A percentile compares a stretch with the other conserved stretches of the same genome.
phyloP scores from a whole-genome alignment of 2,888 invertebrate species.

The Ctenicera cuprea region DNA sequence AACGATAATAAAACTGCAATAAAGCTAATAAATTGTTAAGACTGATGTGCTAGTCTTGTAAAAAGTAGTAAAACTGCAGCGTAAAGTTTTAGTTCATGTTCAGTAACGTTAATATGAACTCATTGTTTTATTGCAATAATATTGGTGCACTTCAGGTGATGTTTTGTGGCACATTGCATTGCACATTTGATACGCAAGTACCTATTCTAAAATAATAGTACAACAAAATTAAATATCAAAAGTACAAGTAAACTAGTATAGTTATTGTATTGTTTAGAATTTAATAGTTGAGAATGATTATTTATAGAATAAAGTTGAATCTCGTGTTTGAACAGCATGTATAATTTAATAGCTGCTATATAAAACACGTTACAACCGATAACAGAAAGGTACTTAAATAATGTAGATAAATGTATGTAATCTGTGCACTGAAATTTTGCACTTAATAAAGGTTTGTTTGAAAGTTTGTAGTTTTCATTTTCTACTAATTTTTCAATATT shows the following conservation, averaged over 20 bases:
- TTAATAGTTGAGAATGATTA: too few relatives aligned
- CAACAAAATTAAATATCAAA: not conserved
- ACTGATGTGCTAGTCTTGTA: too few relatives aligned
- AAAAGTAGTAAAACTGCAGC: too few relatives aligned
- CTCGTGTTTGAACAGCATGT: too few relatives aligned
- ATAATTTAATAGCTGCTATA: too few relatives aligned
- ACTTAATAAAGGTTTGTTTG: not conserved
- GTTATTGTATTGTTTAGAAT: too few relatives aligned
- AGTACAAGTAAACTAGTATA: not conserved
- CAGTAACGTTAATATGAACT: not conserved
- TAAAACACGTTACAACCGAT: too few relatives aligned
- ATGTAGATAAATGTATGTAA: not conserved
- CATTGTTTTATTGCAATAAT: not conserved
- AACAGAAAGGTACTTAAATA: slow-evolving; percentile 5
- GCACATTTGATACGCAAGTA: not conserved
- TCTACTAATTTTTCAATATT: too few relatives aligned
- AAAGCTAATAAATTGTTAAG: too few relatives aligned
- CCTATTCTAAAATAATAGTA: slow-evolving; percentile 13
- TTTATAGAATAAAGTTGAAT: too few relatives aligned
- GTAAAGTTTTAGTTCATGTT: not conserved
- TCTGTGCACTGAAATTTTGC: slow-evolving; percentile 1
- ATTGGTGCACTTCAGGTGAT: not conserved
- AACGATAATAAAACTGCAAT: too few relatives aligned
- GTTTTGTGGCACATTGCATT: not conserved
- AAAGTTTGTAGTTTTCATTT: not conserved